Base-by-base conservation (phyloP, 2,113 vertebrate species). In the Ictidomys tridecemlineatus region DNA sequence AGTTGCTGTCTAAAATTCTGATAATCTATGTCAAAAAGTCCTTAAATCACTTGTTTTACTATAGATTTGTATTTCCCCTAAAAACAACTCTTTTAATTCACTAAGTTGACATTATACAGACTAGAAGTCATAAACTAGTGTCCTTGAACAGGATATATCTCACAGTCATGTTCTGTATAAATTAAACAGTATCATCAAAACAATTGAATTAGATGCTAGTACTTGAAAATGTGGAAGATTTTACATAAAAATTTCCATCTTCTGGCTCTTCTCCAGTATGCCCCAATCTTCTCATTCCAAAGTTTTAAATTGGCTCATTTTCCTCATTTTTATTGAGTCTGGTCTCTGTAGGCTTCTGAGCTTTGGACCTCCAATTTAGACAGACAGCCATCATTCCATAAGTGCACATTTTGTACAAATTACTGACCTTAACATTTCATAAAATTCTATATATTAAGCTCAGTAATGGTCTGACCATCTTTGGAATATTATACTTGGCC, bases 361-460 rank as follows among this genome's bases (percentile, higher is more conserved):
- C 3, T 78, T 91, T 63, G 69, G n/a, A 85, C 10, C 16, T 61
- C 83, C 72, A 72, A 51, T 58, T 67, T 72, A 74, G 48, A 79
- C 10, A 51, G 32, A 91, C 37, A 90, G 17, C 37, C 69, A 37
- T 83, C 67, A 77, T 88, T 22, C 30, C 37, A 61, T 69, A 87
- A 39, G 37, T 67, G 39, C 85, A 37, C 32, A 82, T 80, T 84
- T 74, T 86, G 37, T 34, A 61, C 18, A 94, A 89, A 70, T 53
- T 51, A 74, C 34, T 85, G 22, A 56, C 12, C 61, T 63, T 97
- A 63, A 53, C 4, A 88, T 87, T 93, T 96, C 30, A 80, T 72
- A 72, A 77, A 69, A 67, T 88, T 92, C 89, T 97, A 34, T 79
- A 32, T 77, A 48, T 45, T 89, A 42, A 87, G 30, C 8, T 91